phyloP scores from a whole-genome alignment of 2,113 vertebrate genomes.

The Maccullochella peelii region DNA sequence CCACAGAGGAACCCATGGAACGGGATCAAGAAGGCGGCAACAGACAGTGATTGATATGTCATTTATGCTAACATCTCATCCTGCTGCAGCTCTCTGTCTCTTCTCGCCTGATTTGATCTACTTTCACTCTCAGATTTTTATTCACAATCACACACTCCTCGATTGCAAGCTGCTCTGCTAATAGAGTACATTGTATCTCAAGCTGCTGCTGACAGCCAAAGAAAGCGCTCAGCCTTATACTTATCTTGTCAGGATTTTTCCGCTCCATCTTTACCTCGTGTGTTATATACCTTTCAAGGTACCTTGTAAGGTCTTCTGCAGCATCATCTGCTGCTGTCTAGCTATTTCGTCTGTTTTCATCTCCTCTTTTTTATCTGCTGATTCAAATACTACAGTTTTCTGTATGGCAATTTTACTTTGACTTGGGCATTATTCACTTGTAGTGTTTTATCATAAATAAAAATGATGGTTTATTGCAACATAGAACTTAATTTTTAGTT shows the following conservation, averaged over 20 bases:
- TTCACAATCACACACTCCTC: constrained; percentile 48
- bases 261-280: constrained; percentile 47
- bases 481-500: background rate
- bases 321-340: constrained; percentile 19
- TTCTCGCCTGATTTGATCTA: constrained; percentile 60
- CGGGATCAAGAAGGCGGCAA: constrained; percentile 51
- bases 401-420: background rate
- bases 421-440: background rate
- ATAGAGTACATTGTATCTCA: constrained; percentile 61
- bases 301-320: constrained; percentile 25
- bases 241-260: constrained; percentile 57
- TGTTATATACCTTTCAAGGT: constrained; percentile 51
- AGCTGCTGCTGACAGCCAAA: constrained; percentile 53
- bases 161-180: constrained; percentile 65
- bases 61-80: constrained; percentile 60
- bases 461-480: background rate
- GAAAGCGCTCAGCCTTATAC: constrained; percentile 44
- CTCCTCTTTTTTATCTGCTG: constrained; percentile 23
- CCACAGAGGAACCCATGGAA: constrained; percentile 38
- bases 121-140: constrained; percentile 51
- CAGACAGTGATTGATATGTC: constrained; percentile 69
- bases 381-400: background rate
- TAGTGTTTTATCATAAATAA: background rate
- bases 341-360: constrained; percentile 35
- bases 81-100: constrained; percentile 46